Evolutionary conservation across 1,140 invertebrate species (phyloP), one percentile per base, ranked within the genome.

Genomic region (Marisa cornuarietis): DNA sequence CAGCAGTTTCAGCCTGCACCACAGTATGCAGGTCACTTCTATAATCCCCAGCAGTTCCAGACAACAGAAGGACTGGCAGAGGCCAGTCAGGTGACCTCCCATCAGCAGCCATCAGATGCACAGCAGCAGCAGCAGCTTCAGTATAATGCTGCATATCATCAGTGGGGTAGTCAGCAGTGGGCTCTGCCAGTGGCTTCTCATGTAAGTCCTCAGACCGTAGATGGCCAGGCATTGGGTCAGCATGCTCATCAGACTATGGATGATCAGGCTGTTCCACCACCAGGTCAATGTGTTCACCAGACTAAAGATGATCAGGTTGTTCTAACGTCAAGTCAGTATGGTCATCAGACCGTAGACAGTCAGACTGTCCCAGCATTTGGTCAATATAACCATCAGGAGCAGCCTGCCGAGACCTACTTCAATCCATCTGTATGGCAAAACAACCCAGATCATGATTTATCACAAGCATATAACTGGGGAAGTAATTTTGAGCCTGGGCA

Each of bases 1-100:
- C 71, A n/a, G 22, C 78, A 79, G 66, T 79, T 69, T 76, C 71
- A 78, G 68, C 69, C 74, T 61, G 71, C 24, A 58, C 54, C 73
- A 72, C 71, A 73, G 63, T 26, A 68, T 20, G 20, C 13, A 20
- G 24, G 54, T 20, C 78, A 79, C 58, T 77, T 68, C 65, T 68
- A 65, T 26, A 76, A 71, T 75, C 74, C 54, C 3, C 49, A 76
- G 79, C 71, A 66, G 18, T 74, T 61, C 13, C 73, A 74, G 63
- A 66, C 54, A 11, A 11, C 54, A 58, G 54, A 58, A 18, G 51
- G 24, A 18, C 62, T 31, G 58, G 14, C 42, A 22, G 61, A 63
- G 4, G n/a, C 31, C n/a, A 24, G 16, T 54, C 73, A 24, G 54
- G 58, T 20, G 18, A 62, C 73, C 51, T 18, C 58, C 58, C 49